Evolutionary conservation across 92 coral and sea anemone species (phyloP), one percentile per base, ranked within the genome.

Genomic region (Bergia sp.): DNA sequence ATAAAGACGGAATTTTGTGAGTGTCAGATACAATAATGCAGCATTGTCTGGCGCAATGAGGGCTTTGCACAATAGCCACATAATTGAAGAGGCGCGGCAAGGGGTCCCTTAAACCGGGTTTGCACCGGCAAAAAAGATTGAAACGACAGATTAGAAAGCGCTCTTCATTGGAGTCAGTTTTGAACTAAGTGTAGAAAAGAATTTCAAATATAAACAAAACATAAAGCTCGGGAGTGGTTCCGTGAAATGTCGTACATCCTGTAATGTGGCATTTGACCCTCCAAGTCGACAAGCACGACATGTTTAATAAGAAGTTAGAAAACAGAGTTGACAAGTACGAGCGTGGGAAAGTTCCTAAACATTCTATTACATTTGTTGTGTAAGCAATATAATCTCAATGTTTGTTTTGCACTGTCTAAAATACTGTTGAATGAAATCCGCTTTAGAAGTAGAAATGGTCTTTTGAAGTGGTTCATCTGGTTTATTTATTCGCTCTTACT

Each of bases 271-370:
- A 82, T 67, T 45, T 84, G 44, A 38, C 42, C 61, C 76, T 21
- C 65, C 39, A 69, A 47, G 77, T 53, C 69, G 45, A 71, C 79
- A 84, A 41, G 44, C 36, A 15, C 45, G 85, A 80, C 85, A 55
- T 18, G 8, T 55, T 36, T 3, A 53, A 53, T 58, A 69, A 67
- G 53, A 39, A 82, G 29, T 42, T 43, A 42, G 43, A 67, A 67
- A 40, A 64, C 58, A 66, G 2, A 42, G 8, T 37, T 71, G 87
- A 84, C 79, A 84, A 44, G 79, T 69, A 65, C 42, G n/a, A 84
- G 79, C 87, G 87, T 84, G 87, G 87, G 87, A 84, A 84, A 84
- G 66, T 71, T 84, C 64, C 57, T 65, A 67, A 83, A 83, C 82
- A 79, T 83, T 66, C 77, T 83, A 67, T 53, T 84, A 29, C 65